Evolutionary conservation across 1,140 invertebrate species (phyloP), one percentile per base, ranked within the genome.

Genomic region (Halyomorpha halys): DNA sequence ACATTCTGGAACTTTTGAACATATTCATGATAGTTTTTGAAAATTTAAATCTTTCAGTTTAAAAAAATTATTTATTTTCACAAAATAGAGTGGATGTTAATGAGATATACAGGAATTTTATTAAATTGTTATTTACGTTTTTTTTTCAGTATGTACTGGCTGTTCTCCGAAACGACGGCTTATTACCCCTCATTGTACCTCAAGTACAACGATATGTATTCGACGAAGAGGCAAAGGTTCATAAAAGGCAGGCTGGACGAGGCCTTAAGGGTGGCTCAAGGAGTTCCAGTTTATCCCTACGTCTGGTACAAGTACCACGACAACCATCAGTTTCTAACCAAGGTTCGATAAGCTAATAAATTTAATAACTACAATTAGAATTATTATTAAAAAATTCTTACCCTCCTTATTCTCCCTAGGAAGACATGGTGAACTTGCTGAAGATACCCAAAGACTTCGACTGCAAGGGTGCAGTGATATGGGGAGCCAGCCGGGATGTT

Each of bases 271-370:
- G 70, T 86, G 0, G 70, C 76, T 1, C 71, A 70, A 13, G 67
- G 59, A 34, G 70, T 62, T 3, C 69, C 67, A 27, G 76, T 87
- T 5, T 74, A 82, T 23, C 80, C 84, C 0, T 89, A 88, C 72
- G 81, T 83, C 65, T 86, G 85, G 83, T 86, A 80, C 72, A 82
- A 82, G 70, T 87, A 86, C 70, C 76, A 81, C 47, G 86, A 87
- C 66, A 78, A 76, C 16, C 69, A 69, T 39, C 66, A 68, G 47
- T 73, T 71, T 62, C 63, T 73, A n/a, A 64, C 65, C 4, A 45
- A 65, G 21, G 71, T 72, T 64, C 64, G 68, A 61, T 39, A 39
- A 49, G n/a, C 25, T 34, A 27, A n/a, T n/a, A n/a, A n/a, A n/a
- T n/a, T n/a, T n/a, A n/a, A n/a, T n/a, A n/a, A n/a, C n/a, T n/a